Percentiles rank a stretch among this genome's conserved stretches.
Conservation (phyloP, 2,888 invertebrate genomes). For the Gastrophysa polygoni region DNA sequence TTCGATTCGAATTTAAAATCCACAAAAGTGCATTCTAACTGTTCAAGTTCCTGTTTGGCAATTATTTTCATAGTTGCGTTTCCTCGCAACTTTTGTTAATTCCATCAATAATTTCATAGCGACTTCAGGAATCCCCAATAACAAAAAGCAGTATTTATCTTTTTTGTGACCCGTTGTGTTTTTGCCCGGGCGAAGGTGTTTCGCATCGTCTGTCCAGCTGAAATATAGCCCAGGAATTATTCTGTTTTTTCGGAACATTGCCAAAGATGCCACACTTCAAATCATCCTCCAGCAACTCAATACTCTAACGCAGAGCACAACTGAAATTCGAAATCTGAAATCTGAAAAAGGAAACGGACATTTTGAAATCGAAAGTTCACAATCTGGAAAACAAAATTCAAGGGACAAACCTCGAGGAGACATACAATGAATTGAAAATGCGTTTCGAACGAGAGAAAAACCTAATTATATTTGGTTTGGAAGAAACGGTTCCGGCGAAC, state of each 20-base stretch:
- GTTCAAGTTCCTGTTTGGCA: too few species aligned
- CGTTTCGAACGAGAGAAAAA: too few species aligned
- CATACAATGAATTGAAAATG: too few species aligned
- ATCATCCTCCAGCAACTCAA: too few species aligned
- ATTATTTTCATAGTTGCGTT: too few species aligned
- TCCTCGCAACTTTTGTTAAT: too few species aligned
- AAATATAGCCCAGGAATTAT: too few species aligned
- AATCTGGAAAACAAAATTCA: not conserved
- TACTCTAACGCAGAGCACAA: conserved; percentile 1
- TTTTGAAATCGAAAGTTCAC: too few species aligned
- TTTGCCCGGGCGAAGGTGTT: not conserved
- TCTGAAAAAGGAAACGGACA: not conserved
- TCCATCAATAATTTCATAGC: not conserved
- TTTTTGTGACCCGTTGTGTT: too few species aligned
- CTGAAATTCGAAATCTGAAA: not conserved
- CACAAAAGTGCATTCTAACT: not conserved
- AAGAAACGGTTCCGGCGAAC: not conserved
- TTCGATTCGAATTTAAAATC: not conserved
- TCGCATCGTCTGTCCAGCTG: not conserved
- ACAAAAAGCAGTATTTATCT: too few species aligned
- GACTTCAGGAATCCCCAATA: not conserved
- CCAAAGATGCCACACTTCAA: too few species aligned
- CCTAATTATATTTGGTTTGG: too few species aligned
- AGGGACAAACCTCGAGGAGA: not conserved
- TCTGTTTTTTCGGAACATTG: not conserved